Percentiles rank a stretch among this genome's conserved stretches.
phyloP scores from a whole-genome alignment of 1,140 invertebrate genomes.

The Tetragnatha versicolor region DNA sequence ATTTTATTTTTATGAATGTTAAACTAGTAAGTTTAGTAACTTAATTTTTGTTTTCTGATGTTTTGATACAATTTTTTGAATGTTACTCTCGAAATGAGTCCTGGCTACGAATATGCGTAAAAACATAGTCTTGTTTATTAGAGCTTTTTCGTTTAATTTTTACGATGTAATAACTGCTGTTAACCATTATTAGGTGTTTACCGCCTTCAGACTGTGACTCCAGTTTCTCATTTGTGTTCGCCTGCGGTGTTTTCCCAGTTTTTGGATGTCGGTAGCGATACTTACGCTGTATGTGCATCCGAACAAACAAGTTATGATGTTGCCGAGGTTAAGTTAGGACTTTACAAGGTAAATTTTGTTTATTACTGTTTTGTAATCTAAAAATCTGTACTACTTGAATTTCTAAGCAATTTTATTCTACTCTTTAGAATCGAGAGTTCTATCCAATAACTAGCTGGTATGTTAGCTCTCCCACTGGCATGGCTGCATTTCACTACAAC shows the following conservation, averaged over 20 bases:
- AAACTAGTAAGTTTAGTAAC: no score
- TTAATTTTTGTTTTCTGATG: no score
- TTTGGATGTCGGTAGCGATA: constrained; percentile 2
- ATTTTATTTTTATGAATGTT: no score
- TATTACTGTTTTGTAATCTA: not conserved
- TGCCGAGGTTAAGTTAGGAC: constrained; percentile 19
- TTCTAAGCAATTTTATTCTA: not conserved
- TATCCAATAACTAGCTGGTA: not conserved
- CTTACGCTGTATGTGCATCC: constrained; percentile 21
- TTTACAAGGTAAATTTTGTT: constrained; percentile 3
- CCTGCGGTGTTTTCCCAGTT: constrained; percentile 14
- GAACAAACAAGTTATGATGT: not conserved
- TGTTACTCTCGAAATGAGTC: no score
- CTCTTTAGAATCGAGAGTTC: not conserved
- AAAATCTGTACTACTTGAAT: not conserved
- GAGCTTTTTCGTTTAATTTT: no score
- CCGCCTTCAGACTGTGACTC: constrained; percentile 23
- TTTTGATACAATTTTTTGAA: no score
- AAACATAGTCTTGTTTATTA: no score
- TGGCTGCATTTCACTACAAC: constrained; percentile 15
- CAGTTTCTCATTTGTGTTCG: constrained; percentile 29
- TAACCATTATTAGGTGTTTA: constrained; percentile 14
- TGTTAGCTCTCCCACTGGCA: not conserved
- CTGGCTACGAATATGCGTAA: no score
- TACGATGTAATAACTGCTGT: no score